Evolutionary conservation across 2,888 invertebrate genomes (phyloP).

Genomic region (Oligia fasciuncula): DNA sequence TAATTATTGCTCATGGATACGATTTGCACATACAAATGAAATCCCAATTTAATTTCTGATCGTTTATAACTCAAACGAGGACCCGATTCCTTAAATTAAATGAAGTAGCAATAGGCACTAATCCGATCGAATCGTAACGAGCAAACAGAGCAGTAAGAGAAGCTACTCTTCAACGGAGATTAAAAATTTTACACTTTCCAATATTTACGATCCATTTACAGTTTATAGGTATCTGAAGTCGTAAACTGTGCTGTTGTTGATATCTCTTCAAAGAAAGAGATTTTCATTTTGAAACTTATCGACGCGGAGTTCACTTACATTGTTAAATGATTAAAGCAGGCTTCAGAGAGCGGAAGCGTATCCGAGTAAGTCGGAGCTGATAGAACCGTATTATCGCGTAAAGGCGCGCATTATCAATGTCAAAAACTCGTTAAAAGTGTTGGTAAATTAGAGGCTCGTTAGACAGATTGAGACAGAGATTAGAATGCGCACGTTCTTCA

Average conservation of each 20-base stretch:
- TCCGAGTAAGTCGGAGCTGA: background rate
- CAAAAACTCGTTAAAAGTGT: background rate
- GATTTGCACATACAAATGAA: background rate
- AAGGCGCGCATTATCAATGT: background rate
- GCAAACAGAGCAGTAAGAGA: slow-evolving; percentile 1
- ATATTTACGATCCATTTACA: slow-evolving; percentile 60
- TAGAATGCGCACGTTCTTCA: background rate
- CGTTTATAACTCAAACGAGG: background rate
- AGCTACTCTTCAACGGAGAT: slow-evolving; percentile 43
- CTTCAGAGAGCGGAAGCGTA: background rate
- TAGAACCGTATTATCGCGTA: background rate
- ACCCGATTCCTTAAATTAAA: background rate
- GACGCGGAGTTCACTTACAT: slow-evolving; percentile 29
- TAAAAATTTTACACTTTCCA: slow-evolving; percentile 57
- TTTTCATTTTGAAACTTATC: slow-evolving; percentile 32
- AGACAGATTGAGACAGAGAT: background rate
- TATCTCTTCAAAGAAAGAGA: slow-evolving; percentile 42
- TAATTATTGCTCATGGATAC: background rate
- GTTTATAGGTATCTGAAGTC: slow-evolving; percentile 53
- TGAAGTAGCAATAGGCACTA: slow-evolving; percentile 8
- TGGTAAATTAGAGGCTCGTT: background rate
- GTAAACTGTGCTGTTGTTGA: slow-evolving; percentile 51
- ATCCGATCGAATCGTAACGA: slow-evolving; percentile 17
- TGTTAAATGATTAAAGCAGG: slow-evolving; percentile 13
- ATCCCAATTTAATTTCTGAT: slow-evolving; percentile 5